Conservation (phyloP, 2,888 invertebrate genomes). For the Drosophila ustulata region DNA sequence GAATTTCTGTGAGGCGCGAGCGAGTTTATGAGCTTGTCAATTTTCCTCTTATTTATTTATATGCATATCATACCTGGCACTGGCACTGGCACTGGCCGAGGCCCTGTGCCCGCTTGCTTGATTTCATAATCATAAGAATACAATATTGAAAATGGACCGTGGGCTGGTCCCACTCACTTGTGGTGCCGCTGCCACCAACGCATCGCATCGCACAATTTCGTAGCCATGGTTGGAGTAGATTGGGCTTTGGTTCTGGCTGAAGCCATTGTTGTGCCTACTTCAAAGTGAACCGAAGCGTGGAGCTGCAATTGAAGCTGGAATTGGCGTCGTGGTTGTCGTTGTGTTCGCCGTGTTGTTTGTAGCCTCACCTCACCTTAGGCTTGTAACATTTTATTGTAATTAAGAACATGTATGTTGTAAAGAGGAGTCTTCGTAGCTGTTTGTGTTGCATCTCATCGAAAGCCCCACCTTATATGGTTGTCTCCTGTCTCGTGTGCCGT, state of each 20-base stretch:
- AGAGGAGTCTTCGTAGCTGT: conserved; percentile 67
- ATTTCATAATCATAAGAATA: conserved; percentile 70
- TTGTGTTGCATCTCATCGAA: conserved; percentile 49
- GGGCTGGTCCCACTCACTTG: conserved; percentile 48
- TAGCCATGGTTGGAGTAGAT: neutral
- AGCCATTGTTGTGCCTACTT: conserved; percentile 59
- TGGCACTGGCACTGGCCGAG: neutral
- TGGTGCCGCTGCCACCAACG: conserved; percentile 31
- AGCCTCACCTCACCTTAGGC: conserved; percentile 75
- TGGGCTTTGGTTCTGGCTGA: neutral
- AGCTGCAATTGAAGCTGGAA: conserved; percentile 58
- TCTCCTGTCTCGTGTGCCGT: conserved; percentile 22
- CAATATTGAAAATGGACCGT: conserved; percentile 58
- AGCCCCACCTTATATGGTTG: conserved; percentile 73
- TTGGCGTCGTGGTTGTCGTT: conserved; percentile 56
- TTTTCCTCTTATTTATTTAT: conserved; percentile 76
- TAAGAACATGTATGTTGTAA: conserved; percentile 78
- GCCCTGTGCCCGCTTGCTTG: conserved; percentile 43
- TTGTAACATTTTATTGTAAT: conserved; percentile 76
- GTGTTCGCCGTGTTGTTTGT: conserved; percentile 39
- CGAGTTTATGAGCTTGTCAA: conserved; percentile 79
- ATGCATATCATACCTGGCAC: conserved; percentile 64
- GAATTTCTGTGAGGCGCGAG: conserved; percentile 77
- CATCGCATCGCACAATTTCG: neutral
- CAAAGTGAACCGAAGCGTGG: conserved; percentile 71